A percentile compares a stretch with the other conserved stretches of the same genome.
These are phyloP conservation scores for Crenuchus spilurus DNA, from an alignment of 2,797 vertebrate species.

Conservation along the genomic window DNA sequence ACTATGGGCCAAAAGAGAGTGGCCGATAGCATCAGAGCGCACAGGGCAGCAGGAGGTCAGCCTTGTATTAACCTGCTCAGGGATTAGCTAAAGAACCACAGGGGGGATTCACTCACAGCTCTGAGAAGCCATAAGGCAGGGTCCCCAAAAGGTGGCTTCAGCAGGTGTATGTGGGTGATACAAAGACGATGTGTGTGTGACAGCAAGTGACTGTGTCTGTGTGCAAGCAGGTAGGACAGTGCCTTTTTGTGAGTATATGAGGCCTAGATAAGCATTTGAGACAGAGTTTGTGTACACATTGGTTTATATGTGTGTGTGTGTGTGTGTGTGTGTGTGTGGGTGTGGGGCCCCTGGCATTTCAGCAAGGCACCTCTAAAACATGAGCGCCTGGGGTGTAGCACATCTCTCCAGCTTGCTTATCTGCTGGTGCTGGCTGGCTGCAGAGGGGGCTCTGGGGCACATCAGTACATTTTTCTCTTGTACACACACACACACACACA, in stretches of 20 bases:
- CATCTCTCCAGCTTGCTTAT: conserved; percentile 75
- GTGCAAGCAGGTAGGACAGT: conserved; percentile 22
- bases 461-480: conserved; percentile 66
- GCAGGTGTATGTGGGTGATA: conserved; percentile 34
- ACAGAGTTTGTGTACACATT: too few relatives aligned
- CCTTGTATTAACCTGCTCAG: conserved; percentile 82
- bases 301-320: conserved; percentile 34
- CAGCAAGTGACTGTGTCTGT: conserved; percentile 7
- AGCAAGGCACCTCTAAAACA: conserved; percentile 29
- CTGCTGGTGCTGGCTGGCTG: conserved; percentile 70
- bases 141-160: conserved; percentile 62
- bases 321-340: conserved; percentile 32
- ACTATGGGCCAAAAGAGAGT: conserved; percentile 64
- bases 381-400: conserved; percentile 57
- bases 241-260: conserved; percentile 11
- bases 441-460: conserved; percentile 75
- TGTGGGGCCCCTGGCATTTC: conserved; percentile 41
- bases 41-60: conserved; percentile 78
- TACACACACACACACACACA: conserved; percentile 50
- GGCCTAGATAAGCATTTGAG: conserved; percentile 27
- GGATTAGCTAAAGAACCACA: conserved; percentile 75
- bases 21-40: conserved; percentile 78
- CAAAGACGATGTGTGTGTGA: not conserved
- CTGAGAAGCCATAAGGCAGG: conserved; percentile 64
- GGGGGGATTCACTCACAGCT: conserved; percentile 39